phyloP scores from a whole-genome alignment of 2,888 invertebrate genomes.

The Beris chalybata region DNA sequence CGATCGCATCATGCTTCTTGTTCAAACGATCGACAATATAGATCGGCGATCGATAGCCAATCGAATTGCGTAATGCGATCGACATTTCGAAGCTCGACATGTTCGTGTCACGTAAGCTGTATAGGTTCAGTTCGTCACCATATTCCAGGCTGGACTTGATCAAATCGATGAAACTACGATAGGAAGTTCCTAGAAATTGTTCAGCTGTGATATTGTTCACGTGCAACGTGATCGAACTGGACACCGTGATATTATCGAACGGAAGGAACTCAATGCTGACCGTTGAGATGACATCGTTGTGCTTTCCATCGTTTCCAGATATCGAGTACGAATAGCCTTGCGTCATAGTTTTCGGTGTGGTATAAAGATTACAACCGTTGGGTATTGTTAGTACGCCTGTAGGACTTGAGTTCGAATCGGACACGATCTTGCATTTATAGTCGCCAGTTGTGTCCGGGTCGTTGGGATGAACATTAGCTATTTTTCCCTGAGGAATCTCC shows the following conservation, averaged over 20 bases:
- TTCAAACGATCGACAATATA: conserved; percentile 67
- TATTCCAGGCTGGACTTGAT: conserved; percentile 68
- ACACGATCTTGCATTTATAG: conserved; percentile 81
- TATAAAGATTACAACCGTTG: conserved; percentile 77
- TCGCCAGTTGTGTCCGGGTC: conserved; percentile 89
- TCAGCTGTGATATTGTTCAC: conserved; percentile 73
- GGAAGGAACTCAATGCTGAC: conserved; percentile 80
- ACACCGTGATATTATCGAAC: conserved; percentile 80
- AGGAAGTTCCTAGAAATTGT: conserved; percentile 75
- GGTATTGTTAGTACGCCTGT: conserved; percentile 70
- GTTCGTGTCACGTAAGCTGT: conserved; percentile 68
- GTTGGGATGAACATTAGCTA: conserved; percentile 89
- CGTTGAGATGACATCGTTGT: conserved; percentile 82
- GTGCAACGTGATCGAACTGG: conserved; percentile 78
- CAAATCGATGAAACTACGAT: conserved; percentile 71
- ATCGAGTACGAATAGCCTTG: conserved; percentile 78
- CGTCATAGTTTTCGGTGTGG: conserved; percentile 70
- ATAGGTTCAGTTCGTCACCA: conserved; percentile 68
- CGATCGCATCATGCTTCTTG: conserved; percentile 67
- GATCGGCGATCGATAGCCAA: conserved; percentile 66
- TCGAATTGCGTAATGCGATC: conserved; percentile 64
- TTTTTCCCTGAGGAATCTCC: conserved; percentile 74
- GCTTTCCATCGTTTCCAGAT: conserved; percentile 87
- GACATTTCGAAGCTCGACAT: conserved; percentile 67
- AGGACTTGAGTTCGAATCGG: conserved; percentile 58